phyloP scores from a whole-genome alignment of 1,140 invertebrate genomes.

The Lordiphosa mommai region DNA sequence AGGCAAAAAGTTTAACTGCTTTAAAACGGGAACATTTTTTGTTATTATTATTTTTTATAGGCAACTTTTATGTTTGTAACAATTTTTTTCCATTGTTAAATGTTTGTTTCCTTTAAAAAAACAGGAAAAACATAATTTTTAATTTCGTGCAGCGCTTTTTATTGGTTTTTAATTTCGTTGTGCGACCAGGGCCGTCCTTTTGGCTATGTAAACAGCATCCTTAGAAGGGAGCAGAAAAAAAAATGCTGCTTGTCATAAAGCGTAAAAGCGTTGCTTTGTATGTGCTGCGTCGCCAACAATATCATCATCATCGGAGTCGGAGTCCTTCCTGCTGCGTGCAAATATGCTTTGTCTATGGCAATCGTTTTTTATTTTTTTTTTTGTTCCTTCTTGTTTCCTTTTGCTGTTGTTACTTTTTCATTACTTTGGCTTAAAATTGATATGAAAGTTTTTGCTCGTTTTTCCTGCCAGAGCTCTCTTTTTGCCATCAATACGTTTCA shows the following conservation, averaged over 20 bases:
- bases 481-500: conserved; percentile 62
- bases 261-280: conserved; percentile 55
- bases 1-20: no score
- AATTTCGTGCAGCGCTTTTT: conserved; percentile 67
- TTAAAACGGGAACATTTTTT: background rate
- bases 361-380: conserved; percentile 45
- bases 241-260: conserved; percentile 1
- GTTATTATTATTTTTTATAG: conserved; percentile 21
- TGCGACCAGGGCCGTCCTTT: conserved; percentile 28
- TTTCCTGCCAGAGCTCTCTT: conserved; percentile 16
- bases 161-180: conserved; percentile 70
- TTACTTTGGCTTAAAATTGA: conserved; percentile 78
- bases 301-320: conserved; percentile 43
- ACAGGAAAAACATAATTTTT: conserved; percentile 72
- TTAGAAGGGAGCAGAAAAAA: conserved; percentile 38
- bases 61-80: conserved; percentile 28
- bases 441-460: conserved; percentile 66
- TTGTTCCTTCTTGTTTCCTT: conserved; percentile 15
- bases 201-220: conserved; percentile 64
- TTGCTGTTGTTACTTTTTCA: conserved; percentile 66
- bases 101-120: conserved; percentile 50
- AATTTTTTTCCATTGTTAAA: conserved; percentile 33
- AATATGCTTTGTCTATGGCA: conserved; percentile 75
- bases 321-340: conserved; percentile 50
- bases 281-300: conserved; percentile 52